A percentile compares a stretch with the other conserved stretches of the same genome.
phyloP scores from a whole-genome alignment of 2,888 invertebrate genomes.

The Pollenia labialis region DNA sequence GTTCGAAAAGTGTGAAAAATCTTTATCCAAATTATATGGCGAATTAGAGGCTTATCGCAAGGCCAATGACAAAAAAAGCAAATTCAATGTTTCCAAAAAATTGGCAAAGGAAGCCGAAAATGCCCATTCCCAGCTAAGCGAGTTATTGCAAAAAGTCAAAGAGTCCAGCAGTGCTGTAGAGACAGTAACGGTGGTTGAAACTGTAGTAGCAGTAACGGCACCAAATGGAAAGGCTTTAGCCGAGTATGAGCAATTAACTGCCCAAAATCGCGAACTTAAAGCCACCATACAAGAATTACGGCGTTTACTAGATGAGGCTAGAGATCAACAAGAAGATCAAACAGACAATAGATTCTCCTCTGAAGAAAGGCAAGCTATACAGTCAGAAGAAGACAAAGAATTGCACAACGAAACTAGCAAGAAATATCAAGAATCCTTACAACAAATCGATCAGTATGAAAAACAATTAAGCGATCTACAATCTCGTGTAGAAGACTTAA shows the following conservation, averaged over 20 bases:
- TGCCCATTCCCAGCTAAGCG: constrained; percentile 80
- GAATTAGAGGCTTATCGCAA: constrained; percentile 83
- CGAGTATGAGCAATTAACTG: constrained; percentile 81
- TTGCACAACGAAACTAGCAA: constrained; percentile 4
- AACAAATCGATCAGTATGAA: constrained; percentile 69
- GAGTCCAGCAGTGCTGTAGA: constrained; percentile 80
- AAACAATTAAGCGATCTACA: constrained; percentile 82
- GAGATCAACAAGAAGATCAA: constrained; percentile 82
- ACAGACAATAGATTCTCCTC: constrained; percentile 68
- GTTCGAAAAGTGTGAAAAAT: constrained; percentile 81
- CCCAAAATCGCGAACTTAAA: constrained; percentile 80
- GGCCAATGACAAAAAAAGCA: constrained; percentile 82
- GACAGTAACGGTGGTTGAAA: constrained; percentile 80
- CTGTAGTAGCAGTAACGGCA: constrained; percentile 81
- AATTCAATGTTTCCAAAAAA: constrained; percentile 82
- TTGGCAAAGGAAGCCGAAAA: constrained; percentile 83
- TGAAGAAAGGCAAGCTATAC: constrained; percentile 59
- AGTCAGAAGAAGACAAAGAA: constrained; percentile 59
- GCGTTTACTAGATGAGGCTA: constrained; percentile 76
- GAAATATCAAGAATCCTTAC: constrained; percentile 48
- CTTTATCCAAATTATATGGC: constrained; percentile 80
- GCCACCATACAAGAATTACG: constrained; percentile 77
- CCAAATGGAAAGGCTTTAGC: constrained; percentile 82
- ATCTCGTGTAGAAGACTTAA: constrained; percentile 84
- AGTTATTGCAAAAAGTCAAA: constrained; percentile 81